Conservation (phyloP, 2,797 vertebrate species). For the Sciurus vulgaris region DNA sequence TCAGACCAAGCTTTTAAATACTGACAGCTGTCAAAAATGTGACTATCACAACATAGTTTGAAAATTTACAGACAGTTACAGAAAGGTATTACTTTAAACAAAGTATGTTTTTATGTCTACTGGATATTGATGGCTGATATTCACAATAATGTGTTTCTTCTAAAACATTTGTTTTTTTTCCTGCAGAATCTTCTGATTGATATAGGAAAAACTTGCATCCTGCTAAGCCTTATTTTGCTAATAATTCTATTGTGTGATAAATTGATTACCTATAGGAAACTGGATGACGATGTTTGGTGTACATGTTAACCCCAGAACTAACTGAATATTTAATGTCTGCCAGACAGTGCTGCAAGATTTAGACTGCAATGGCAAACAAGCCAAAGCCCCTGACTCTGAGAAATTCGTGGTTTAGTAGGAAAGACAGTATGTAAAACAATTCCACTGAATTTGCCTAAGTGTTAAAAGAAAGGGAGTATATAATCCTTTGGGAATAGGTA, state of each 20-base stretch:
- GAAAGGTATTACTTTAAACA: neutral
- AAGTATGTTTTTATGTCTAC: neutral
- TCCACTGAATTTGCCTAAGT: neutral
- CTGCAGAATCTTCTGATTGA: neutral
- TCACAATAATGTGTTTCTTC: neutral
- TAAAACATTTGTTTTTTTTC: neutral
- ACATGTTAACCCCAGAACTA: neutral
- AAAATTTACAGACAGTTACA: slow-evolving; percentile 26
- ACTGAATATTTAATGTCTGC: neutral
- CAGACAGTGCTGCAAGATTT: neutral
- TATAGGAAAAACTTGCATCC: neutral
- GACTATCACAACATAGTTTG: neutral
- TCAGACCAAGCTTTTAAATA: slow-evolving; percentile 66
- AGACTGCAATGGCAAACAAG: neutral
- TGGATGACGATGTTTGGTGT: neutral
- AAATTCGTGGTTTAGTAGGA: neutral
- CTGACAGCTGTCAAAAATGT: slow-evolving; percentile 54
- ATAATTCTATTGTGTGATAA: neutral
- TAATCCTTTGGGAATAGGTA: neutral
- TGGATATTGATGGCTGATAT: neutral
- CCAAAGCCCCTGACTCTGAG: neutral
- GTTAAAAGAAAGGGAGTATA: neutral
- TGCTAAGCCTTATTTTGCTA: neutral
- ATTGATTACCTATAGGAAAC: slow-evolving; percentile 32
- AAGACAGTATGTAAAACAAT: neutral